phyloP scores from a whole-genome alignment of 2,888 invertebrate species.

The Tiliacea citrago region DNA sequence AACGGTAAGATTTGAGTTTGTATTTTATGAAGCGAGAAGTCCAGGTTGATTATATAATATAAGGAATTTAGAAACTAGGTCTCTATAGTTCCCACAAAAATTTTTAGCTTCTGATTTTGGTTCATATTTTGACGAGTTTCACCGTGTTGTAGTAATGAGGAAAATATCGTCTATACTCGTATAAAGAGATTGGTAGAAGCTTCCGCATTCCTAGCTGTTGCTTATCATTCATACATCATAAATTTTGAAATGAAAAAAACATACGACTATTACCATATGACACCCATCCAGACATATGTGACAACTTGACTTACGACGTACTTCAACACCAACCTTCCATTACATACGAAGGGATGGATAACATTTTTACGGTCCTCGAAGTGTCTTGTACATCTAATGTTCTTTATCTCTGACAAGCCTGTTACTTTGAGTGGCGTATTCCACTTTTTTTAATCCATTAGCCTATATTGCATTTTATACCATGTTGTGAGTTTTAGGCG shows the following conservation, averaged over 20 bases:
- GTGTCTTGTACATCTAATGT: conserved; percentile 44
- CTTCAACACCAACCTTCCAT: conserved; percentile 10
- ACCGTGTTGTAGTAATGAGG: not conserved
- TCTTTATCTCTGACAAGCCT: conserved; percentile 53
- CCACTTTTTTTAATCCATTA: conserved; percentile 66
- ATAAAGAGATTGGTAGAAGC: not conserved
- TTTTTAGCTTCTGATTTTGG: not conserved
- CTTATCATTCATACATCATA: not conserved
- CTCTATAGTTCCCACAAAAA: not conserved
- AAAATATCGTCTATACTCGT: not conserved
- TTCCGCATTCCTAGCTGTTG: not conserved
- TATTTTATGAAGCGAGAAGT: not conserved
- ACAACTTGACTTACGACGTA: conserved; percentile 56
- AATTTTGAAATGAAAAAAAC: conserved; percentile 24
- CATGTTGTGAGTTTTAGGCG: conserved; percentile 5
- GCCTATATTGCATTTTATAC: conserved; percentile 49
- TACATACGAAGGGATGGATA: conserved; percentile 29
- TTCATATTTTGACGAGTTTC: not conserved
- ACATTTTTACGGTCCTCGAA: conserved; percentile 44
- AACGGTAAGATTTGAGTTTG: conserved; percentile 54
- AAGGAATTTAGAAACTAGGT: not conserved
- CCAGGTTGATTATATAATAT: too few relatives aligned
- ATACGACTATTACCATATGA: not conserved
- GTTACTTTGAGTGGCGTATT: conserved; percentile 47
- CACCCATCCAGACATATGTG: conserved; percentile 37